Evolutionary conservation across 2,888 invertebrate genomes (phyloP).

Genomic region (Elegia similella): DNA sequence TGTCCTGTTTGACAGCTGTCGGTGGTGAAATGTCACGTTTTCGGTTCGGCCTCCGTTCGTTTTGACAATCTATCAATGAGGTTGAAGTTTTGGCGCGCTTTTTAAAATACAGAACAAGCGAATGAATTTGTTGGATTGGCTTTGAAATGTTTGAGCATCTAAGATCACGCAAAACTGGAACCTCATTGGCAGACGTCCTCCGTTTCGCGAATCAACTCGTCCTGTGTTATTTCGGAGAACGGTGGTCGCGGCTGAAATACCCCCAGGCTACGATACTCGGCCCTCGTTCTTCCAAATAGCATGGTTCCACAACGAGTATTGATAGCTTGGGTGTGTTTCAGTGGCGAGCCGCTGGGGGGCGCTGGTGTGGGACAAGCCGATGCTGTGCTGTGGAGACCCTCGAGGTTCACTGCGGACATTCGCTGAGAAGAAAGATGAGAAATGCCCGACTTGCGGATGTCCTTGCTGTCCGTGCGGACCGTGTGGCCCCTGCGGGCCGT

Average conservation of each 20-base stretch:
- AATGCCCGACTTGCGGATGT: slow-evolving; percentile 35
- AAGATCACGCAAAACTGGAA: background rate
- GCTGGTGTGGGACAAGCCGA: slow-evolving; percentile 28
- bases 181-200: background rate
- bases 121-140: background rate
- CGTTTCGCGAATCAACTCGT: background rate
- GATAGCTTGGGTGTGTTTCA: slow-evolving; percentile 70
- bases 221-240: slow-evolving; percentile 71
- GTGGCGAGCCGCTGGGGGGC: slow-evolving; percentile 36
- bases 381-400: slow-evolving; percentile 49
- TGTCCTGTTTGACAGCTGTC: background rate
- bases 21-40: background rate
- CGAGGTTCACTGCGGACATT: slow-evolving; percentile 37
- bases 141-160: background rate
- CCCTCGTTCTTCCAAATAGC: slow-evolving; percentile 68
- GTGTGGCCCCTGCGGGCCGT: slow-evolving; percentile 39
- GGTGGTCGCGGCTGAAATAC: slow-evolving; percentile 59
- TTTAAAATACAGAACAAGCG: background rate
- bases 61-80: background rate
- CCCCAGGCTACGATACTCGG: slow-evolving; percentile 71
- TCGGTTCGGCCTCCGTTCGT: background rate
- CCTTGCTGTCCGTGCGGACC: slow-evolving; percentile 41
- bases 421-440: slow-evolving; percentile 47
- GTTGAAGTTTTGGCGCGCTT: background rate
- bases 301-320: slow-evolving; percentile 61